Evolutionary conservation across 2,113 vertebrate species (phyloP).

Genomic region (Oplegnathus fasciatus): DNA sequence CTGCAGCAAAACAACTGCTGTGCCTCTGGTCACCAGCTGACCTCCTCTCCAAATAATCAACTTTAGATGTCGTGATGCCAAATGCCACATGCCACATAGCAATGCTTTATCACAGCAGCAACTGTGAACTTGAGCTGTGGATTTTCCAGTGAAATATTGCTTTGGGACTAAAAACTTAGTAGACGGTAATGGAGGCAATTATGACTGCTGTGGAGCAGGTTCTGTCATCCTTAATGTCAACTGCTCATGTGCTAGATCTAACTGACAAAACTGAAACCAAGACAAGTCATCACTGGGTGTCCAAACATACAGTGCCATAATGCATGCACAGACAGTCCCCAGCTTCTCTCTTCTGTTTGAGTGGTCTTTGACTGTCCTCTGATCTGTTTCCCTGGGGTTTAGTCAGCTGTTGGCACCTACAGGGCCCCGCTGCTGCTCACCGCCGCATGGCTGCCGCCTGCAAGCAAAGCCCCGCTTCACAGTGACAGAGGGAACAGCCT

Average conservation of each 20-base stretch:
- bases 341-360: conserved; percentile 43
- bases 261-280: conserved; percentile 22
- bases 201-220: neutral
- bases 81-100: neutral
- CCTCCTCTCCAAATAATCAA: conserved; percentile 10
- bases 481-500: conserved; percentile 54
- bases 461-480: conserved; percentile 47
- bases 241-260: neutral
- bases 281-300: neutral
- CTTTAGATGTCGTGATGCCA: conserved; percentile 21
- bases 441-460: conserved; percentile 57
- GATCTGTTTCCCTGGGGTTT: conserved; percentile 62
- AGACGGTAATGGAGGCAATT: conserved; percentile 7
- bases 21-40: conserved; percentile 27
- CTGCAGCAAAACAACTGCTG: conserved; percentile 30
- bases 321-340: conserved; percentile 33
- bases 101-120: neutral
- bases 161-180: neutral
- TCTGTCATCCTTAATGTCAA: neutral
- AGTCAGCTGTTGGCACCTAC: conserved; percentile 77
- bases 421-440: conserved; percentile 60
- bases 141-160: conserved; percentile 9
- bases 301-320: conserved; percentile 1
- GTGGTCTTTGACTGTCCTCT: conserved; percentile 63
- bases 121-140: neutral